Conservation (phyloP, 37 sponge, comb jelly and placozoan genomes). For the Spongia lamella region DNA sequence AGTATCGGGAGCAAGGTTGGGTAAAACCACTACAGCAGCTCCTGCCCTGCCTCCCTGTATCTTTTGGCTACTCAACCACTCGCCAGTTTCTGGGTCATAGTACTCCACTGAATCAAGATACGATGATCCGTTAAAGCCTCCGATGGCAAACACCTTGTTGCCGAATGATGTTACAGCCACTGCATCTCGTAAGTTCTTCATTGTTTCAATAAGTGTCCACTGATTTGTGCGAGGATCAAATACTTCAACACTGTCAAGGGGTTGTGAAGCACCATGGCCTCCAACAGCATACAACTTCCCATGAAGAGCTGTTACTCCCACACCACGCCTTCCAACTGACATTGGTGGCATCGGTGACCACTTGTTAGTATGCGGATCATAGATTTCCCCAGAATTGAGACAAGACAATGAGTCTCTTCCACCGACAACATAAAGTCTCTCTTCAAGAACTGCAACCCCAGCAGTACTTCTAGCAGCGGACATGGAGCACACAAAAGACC, state of each 20-base stretch:
- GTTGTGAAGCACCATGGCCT: conserved; percentile 54
- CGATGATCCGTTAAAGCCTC: conserved; percentile 73
- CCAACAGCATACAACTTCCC: conserved; percentile 80
- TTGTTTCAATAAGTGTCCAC: conserved; percentile 50
- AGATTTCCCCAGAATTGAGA: conserved; percentile 70
- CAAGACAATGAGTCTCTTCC: conserved; percentile 75
- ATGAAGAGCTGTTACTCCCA: conserved; percentile 58
- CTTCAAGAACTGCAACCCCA: conserved; percentile 70
- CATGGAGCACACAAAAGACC: conserved; percentile 75
- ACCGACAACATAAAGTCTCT: conserved; percentile 68
- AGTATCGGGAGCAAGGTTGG: conserved; percentile 4
- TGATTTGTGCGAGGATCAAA: conserved; percentile 60
- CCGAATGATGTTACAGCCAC: conserved; percentile 66
- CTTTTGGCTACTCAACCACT: conserved; percentile 58
- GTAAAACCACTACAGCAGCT: conserved; percentile 43
- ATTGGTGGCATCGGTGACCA: conserved; percentile 69
- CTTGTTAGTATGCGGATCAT: conserved; percentile 76
- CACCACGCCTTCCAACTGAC: conserved; percentile 61
- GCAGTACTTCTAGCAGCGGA: conserved; percentile 69
- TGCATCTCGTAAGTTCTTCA: conserved; percentile 62
- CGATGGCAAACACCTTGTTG: conserved; percentile 73
- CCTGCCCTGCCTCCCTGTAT: conserved; percentile 68
- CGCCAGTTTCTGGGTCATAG: conserved; percentile 60
- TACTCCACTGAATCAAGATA: conserved; percentile 74
- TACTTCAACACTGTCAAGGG: conserved; percentile 60